Base-by-base conservation (phyloP, 2,797 vertebrate genomes). In the Typhlichthys subterraneus region DNA sequence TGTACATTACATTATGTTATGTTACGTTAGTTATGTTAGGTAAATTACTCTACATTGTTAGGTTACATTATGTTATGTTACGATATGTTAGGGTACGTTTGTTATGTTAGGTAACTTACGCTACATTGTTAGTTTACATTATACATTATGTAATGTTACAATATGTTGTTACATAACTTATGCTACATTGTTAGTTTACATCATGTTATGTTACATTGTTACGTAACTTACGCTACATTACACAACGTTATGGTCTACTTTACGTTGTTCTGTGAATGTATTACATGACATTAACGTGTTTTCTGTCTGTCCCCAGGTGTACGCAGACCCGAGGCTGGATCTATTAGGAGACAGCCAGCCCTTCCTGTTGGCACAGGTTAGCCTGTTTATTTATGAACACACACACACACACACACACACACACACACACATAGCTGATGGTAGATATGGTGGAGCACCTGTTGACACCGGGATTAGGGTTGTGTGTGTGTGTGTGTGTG, bases 331-430 rank as follows among this genome's bases (percentile, higher is more conserved):
- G 92, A 94, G 47, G 74, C 84, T 12, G 77, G 76, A 45, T 77
- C 84, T 7, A 76, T 94, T 72, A 88, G 83, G 75, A 94, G 93
- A 68, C 88, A 85, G 59, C 83, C 81, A 0, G 59, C 85, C 54
- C 78, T 83, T 76, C 85, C 92, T 58, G 82, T 77, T 29, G 87
- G 88, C 50, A 83, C 93, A 86, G 94, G 92, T 92, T 86, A 91
- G 92, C 69, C 76, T 9, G 33, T 12, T 69, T 19, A 54, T 45
- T 59, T 49, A 62, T 59, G 59, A 1, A 63, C 58, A 58, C 57
- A 58, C 53, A 55, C 31, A 10, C 45, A 46, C 57, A 31, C 57
- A 49, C 7, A 23, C 8, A 58, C 42, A 46, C 45, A 48, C 45
- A 73, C 50, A 78, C 65, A 46, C 45, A 48, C 45, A 73, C 50